These are phyloP conservation scores for Oegoconia quadripuncta DNA, from an alignment of 2,888 invertebrate species.

Conservation along the genomic window DNA sequence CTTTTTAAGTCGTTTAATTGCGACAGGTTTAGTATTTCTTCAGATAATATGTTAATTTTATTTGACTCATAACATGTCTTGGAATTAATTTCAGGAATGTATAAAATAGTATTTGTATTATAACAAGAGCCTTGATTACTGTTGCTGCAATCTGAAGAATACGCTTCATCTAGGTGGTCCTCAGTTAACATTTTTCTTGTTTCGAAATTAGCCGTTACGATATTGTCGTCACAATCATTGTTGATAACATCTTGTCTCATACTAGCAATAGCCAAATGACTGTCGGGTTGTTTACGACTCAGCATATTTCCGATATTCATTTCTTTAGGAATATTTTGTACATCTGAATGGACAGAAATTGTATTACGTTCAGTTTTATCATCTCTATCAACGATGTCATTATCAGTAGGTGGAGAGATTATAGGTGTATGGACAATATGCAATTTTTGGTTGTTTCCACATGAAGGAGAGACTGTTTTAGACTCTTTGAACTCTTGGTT, in stretches of 20 bases:
- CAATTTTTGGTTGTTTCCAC: no score
- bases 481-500: background rate
- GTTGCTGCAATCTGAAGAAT: constrained; percentile 20
- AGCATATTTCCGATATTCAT: no score
- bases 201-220: background rate
- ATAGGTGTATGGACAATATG: no score
- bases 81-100: constrained; percentile 6
- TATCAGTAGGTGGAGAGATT: no score
- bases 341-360: no score
- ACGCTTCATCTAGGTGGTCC: constrained; percentile 20
- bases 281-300: no score
- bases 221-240: background rate
- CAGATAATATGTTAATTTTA: constrained; percentile 43
- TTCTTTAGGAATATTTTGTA: no score
- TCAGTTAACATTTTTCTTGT: constrained; percentile 6
- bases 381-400: no score
- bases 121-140: constrained; percentile 11
- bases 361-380: no score
- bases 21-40: constrained; percentile 36
- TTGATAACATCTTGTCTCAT: no score
- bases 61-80: constrained; percentile 13
- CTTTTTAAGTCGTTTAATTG: constrained; percentile 27
- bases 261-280: no score
- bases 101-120: constrained; percentile 4
- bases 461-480: no score